A percentile compares a stretch with the other conserved stretches of the same genome.
phyloP scores from a whole-genome alignment of 2,888 invertebrate genomes.

The Thereva nobilitata region DNA sequence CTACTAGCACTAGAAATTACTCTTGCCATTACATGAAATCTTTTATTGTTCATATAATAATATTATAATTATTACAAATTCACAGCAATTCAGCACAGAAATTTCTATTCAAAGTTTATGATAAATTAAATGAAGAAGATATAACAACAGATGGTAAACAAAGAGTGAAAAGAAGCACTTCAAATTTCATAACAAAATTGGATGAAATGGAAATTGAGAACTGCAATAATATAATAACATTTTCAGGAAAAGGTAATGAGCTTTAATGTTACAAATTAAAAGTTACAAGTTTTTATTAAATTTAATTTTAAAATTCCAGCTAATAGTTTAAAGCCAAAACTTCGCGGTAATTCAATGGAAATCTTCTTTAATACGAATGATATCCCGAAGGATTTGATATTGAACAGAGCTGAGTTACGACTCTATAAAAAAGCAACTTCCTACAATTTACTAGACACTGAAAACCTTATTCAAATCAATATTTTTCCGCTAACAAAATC shows the following conservation, averaged over 20 bases:
- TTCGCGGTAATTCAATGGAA: neutral
- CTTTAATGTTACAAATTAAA: neutral
- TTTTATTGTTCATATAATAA: too few species aligned
- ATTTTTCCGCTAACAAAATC: conserved; percentile 22
- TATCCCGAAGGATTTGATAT: conserved; percentile 76
- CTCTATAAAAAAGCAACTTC: conserved; percentile 66
- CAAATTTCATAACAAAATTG: conserved; percentile 67
- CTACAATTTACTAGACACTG: conserved; percentile 36
- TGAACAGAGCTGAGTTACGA: conserved; percentile 80
- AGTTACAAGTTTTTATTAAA: too few species aligned
- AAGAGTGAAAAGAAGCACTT: conserved; percentile 63
- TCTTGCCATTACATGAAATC: too few species aligned
- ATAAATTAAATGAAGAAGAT: conserved; percentile 66
- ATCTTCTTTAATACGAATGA: conserved; percentile 91
- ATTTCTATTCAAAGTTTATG: conserved; percentile 86
- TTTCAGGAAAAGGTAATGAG: conserved; percentile 80
- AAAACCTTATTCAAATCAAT: conserved; percentile 35
- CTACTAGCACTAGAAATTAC: too few species aligned
- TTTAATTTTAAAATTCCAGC: conserved; percentile 57
- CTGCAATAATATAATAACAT: conserved; percentile 92
- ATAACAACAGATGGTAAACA: conserved; percentile 50
- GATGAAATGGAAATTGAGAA: conserved; percentile 82
- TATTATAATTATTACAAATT: neutral
- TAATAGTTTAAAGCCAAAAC: conserved; percentile 58
- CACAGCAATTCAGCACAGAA: conserved; percentile 73